Evolutionary conservation across 2,113 vertebrate genomes (phyloP).

Genomic region (Pimephales promelas): DNA sequence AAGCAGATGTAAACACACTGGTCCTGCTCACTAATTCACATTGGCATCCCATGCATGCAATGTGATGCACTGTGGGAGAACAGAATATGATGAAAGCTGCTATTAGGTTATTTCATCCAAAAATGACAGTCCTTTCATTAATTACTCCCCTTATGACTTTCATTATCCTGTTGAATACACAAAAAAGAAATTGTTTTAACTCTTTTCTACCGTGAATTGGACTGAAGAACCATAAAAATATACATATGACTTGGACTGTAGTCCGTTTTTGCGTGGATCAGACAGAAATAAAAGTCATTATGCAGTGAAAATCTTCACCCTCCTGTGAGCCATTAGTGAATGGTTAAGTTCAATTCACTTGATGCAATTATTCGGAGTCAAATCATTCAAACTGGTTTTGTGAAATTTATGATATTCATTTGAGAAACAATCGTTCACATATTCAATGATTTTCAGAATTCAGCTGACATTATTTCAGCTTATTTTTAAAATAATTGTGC

Average conservation of each 20-base stretch:
- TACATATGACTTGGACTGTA: background rate
- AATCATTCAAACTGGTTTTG: background rate
- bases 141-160: background rate
- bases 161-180: background rate
- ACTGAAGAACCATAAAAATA: background rate
- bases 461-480: no score
- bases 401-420: background rate
- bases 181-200: background rate
- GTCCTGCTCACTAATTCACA: slow-evolving; percentile 9
- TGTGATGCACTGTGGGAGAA: background rate
- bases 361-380: no score
- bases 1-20: slow-evolving; percentile 15
- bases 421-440: background rate
- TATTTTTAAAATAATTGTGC: no score
- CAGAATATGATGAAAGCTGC: background rate
- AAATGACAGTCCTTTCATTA: background rate
- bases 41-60: background rate
- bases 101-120: background rate
- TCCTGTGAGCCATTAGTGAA: background rate
- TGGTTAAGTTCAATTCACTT: no score
- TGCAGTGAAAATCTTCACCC: background rate
- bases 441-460: background rate
- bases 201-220: background rate
- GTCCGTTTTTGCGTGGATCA: background rate
- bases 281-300: background rate